phyloP scores from a whole-genome alignment of 2,888 invertebrate genomes.

The Scaeva pyrastri region DNA sequence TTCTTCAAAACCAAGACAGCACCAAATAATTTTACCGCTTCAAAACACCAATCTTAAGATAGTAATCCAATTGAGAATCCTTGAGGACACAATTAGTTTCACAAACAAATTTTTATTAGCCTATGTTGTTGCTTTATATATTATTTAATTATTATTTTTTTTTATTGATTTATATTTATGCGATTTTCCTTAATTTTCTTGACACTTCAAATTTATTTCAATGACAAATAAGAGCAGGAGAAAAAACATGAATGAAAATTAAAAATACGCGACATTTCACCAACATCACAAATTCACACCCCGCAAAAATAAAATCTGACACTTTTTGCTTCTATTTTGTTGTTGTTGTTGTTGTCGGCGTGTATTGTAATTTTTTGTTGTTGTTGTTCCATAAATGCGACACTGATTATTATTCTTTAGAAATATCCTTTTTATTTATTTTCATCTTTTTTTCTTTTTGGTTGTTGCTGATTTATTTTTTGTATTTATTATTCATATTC shows the following conservation, averaged over 20 bases:
- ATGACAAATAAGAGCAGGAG: neutral
- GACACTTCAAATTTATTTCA: neutral
- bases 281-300: neutral
- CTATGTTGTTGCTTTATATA: neutral
- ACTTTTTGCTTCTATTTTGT: neutral
- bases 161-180: constrained; percentile 25
- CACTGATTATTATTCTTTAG: constrained; percentile 6
- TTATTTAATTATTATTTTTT: too few species aligned
- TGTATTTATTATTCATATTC: constrained; percentile 36
- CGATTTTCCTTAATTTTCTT: neutral
- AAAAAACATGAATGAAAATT: neutral
- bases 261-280: neutral
- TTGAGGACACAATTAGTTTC: constrained; percentile 14
- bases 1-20: constrained; percentile 46
- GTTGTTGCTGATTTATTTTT: constrained; percentile 12
- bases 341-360: neutral
- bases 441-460: constrained; percentile 4
- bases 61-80: constrained; percentile 60
- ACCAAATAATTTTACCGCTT: constrained; percentile 38
- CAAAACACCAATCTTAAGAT: constrained; percentile 11
- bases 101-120: constrained; percentile 15
- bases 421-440: constrained; percentile 22
- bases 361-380: neutral
- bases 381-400: neutral
- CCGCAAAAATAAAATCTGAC: neutral